Conservation (phyloP, 1,140 invertebrate species). For the Polypedilum pembai region DNA sequence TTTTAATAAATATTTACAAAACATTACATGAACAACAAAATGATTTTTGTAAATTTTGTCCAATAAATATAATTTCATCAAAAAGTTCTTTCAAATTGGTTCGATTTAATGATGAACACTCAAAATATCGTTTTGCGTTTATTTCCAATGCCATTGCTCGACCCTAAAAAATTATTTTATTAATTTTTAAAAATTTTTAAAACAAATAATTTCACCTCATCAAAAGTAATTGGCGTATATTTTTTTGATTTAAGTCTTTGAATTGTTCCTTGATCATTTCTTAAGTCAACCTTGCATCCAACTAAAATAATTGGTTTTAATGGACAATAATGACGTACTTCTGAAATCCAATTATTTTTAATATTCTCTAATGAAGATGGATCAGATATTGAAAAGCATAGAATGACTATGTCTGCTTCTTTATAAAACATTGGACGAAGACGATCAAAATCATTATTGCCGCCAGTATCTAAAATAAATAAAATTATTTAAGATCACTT, state of each 20-base stretch:
- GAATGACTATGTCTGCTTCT: slow-evolving; percentile 41
- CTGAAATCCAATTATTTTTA: slow-evolving; percentile 70
- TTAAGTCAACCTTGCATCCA: slow-evolving; percentile 84
- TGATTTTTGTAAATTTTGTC: too few relatives aligned
- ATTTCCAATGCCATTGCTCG: slow-evolving; percentile 96
- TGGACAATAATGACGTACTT: slow-evolving; percentile 84
- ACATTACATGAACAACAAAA: too few relatives aligned
- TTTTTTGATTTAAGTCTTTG: too few relatives aligned
- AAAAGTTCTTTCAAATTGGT: slow-evolving; percentile 99
- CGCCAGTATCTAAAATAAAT: slow-evolving; percentile 61
- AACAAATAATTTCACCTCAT: slow-evolving; percentile 57
- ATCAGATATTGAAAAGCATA: slow-evolving; percentile 50
- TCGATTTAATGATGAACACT: slow-evolving; percentile 95
- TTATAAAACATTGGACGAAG: slow-evolving; percentile 46
- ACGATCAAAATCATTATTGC: slow-evolving; percentile 32
- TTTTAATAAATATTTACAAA: too few relatives aligned
- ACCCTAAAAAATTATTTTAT: neutral
- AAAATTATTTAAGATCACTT: too few relatives aligned
- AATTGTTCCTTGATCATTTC: slow-evolving; percentile 80
- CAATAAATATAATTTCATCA: slow-evolving; percentile 83
- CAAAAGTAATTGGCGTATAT: slow-evolving; percentile 49
- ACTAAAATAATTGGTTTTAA: slow-evolving; percentile 83
- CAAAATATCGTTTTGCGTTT: slow-evolving; percentile 90
- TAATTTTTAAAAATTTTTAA: neutral
- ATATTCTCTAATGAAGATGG: slow-evolving; percentile 49